A percentile compares a stretch with the other conserved stretches of the same genome.
Conservation (phyloP, 2,797 vertebrate species). For the Sebastes itinus region DNA sequence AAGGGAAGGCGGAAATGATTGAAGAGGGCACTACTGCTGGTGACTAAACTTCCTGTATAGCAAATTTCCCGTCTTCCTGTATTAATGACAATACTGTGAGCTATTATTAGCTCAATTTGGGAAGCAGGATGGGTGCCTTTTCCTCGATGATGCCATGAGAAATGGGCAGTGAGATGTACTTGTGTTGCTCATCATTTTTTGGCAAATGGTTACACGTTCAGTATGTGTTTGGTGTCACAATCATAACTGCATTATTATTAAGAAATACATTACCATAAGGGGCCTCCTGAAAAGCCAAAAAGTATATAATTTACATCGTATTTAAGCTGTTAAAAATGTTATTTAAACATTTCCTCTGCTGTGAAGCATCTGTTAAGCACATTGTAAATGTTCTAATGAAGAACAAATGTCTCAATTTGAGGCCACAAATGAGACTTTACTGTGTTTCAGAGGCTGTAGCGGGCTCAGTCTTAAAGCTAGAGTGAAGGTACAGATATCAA, state of each 20-base stretch:
- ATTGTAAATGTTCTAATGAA: neutral
- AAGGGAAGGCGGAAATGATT: neutral
- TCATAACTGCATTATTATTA: neutral
- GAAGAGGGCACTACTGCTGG: neutral
- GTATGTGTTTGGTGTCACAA: neutral
- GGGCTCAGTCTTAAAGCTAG: no score
- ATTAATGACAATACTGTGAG: conserved; percentile 17
- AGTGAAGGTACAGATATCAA: no score
- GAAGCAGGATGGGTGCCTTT: neutral
- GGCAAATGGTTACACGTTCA: no score
- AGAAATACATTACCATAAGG: neutral
- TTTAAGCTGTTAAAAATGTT: neutral
- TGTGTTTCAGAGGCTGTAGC: no score
- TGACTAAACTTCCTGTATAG: conserved; percentile 53
- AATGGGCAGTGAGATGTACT: neutral
- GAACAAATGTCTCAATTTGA: neutral
- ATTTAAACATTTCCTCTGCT: neutral
- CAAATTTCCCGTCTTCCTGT: conserved; percentile 28
- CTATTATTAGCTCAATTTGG: conserved; percentile 32
- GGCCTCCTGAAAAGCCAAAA: neutral
- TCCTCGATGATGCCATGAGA: conserved; percentile 40
- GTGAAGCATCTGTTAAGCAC: neutral
- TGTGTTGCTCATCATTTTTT: conserved; percentile 14
- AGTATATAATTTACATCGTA: neutral
- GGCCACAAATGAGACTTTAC: no score